Conservation (phyloP, 2,113 vertebrate genomes). For the Crotophaga sulcirostris region DNA sequence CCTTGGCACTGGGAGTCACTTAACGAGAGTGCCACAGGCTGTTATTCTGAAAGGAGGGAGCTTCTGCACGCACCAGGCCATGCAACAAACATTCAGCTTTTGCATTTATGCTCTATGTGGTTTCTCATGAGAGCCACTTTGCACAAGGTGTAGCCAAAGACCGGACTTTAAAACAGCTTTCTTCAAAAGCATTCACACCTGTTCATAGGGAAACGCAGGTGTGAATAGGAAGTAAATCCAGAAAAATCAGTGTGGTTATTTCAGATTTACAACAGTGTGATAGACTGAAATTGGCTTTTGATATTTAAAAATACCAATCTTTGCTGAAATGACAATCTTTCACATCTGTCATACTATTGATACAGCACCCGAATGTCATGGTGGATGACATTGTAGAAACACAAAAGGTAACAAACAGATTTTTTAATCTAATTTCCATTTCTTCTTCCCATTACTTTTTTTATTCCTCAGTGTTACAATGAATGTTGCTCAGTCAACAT, state of each 20-base stretch:
- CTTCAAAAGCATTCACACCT: neutral
- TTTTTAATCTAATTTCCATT: neutral
- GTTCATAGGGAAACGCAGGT: neutral
- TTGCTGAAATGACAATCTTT: neutral
- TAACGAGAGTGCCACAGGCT: neutral
- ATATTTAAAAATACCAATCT: neutral
- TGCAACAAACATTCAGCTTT: neutral
- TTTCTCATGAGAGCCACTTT: neutral
- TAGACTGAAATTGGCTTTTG: neutral
- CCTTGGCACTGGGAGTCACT: conserved; percentile 27
- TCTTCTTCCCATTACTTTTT: neutral
- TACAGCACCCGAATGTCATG: neutral
- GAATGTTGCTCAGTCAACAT: neutral
- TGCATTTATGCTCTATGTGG: neutral
- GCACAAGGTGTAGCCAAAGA: neutral
- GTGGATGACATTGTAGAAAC: neutral
- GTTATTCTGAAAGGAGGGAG: neutral
- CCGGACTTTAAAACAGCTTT: neutral
- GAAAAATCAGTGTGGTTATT: neutral
- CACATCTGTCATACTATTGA: neutral
- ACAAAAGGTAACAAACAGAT: neutral
- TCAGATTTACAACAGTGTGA: neutral
- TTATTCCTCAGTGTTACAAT: neutral
- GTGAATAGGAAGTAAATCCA: neutral
- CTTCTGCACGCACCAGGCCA: neutral